These are phyloP conservation scores for Aphelocoma coerulescens DNA, from an alignment of 2,113 vertebrate species.

Conservation along the genomic window DNA sequence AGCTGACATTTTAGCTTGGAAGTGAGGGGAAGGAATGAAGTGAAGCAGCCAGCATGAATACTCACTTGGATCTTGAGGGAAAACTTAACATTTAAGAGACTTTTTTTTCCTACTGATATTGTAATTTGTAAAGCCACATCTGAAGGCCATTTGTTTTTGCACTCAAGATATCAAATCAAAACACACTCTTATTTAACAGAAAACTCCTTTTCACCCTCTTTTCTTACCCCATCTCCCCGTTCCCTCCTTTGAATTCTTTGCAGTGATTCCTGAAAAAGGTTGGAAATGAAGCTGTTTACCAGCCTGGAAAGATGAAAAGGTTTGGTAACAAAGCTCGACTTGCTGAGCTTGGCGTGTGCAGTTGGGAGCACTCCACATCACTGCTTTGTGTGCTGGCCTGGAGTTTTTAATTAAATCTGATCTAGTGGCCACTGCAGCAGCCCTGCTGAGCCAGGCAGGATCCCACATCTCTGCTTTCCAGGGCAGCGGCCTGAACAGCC, in stretches of 20 bases:
- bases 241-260: neutral
- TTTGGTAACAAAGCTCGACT: neutral
- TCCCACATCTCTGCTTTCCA: neutral
- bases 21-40: slow-evolving; percentile 37
- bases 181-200: neutral
- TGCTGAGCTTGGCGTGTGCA: neutral
- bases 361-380: neutral
- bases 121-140: slow-evolving; percentile 38
- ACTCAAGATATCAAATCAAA: slow-evolving; percentile 43
- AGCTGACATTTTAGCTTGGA: slow-evolving; percentile 59
- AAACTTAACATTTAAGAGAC: slow-evolving; percentile 51
- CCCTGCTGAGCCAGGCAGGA: neutral
- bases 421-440: neutral
- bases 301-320: neutral
- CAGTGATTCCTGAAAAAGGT: slow-evolving; percentile 21
- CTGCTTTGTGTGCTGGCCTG: neutral
- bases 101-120: slow-evolving; percentile 23
- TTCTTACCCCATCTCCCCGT: neutral
- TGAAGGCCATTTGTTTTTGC: slow-evolving; percentile 61
- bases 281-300: slow-evolving; percentile 17
- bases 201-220: neutral
- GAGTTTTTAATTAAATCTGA: slow-evolving; percentile 8
- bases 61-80: slow-evolving; percentile 37
- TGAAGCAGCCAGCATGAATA: slow-evolving; percentile 29
- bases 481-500: neutral